Percentiles rank a stretch among this genome's conserved stretches.
phyloP scores from a whole-genome alignment of 1,140 invertebrate genomes.

The Bombus polaris region DNA sequence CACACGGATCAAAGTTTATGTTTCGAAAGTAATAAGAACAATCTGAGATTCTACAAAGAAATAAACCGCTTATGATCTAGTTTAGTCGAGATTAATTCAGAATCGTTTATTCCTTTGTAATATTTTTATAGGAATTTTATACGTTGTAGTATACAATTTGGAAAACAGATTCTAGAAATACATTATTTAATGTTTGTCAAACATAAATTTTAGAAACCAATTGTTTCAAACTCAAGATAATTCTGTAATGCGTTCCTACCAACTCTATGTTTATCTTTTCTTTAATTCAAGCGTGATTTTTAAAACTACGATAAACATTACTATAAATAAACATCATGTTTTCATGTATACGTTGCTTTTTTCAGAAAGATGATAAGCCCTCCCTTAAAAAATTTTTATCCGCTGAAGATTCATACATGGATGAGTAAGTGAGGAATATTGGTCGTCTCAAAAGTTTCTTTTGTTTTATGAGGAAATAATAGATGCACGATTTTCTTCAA shows the following conservation, averaged over 20 bases:
- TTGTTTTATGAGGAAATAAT: too few relatives aligned
- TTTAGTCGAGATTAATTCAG: neutral
- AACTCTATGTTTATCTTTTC: neutral
- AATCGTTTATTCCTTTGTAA: neutral
- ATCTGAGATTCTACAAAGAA: too few relatives aligned
- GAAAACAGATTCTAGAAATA: neutral
- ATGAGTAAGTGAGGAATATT: neutral
- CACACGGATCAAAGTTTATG: neutral
- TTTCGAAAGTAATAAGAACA: too few relatives aligned
- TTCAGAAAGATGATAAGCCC: too few relatives aligned
- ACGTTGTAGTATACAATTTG: too few relatives aligned
- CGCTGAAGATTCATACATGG: neutral
- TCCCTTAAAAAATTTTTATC: too few relatives aligned
- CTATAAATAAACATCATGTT: neutral
- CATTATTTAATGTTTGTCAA: neutral
- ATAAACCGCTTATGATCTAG: too few relatives aligned
- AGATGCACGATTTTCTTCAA: too few relatives aligned
- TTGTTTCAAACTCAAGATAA: too few relatives aligned
- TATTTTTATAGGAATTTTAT: neutral
- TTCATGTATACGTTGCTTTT: too few relatives aligned
- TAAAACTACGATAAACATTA: neutral
- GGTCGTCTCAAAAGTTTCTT: too few relatives aligned
- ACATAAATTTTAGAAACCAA: neutral
- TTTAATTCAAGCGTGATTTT: neutral
- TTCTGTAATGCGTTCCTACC: neutral